Evolutionary conservation across 2,113 vertebrate genomes (phyloP).

Genomic region (Mola mola): DNA sequence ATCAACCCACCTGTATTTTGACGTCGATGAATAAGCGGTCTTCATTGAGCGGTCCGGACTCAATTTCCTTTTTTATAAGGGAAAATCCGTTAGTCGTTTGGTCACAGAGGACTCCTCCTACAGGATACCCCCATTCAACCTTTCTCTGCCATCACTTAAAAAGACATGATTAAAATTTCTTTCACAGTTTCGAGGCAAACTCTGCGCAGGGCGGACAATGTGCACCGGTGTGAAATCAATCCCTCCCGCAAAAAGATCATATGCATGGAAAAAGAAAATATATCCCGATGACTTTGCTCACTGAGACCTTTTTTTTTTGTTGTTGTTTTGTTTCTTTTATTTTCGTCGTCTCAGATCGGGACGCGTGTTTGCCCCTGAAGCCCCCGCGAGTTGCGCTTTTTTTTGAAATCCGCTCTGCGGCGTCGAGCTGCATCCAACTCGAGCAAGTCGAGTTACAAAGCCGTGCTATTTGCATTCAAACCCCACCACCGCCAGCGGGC

Average conservation of each 20-base stretch:
- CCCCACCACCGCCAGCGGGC: slow-evolving; percentile 64
- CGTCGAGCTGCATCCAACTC: slow-evolving; percentile 76
- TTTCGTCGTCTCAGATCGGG: slow-evolving; percentile 25
- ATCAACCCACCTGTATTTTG: slow-evolving; percentile 67
- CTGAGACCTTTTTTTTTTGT: slow-evolving; percentile 15
- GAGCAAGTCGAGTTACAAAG: slow-evolving; percentile 50
- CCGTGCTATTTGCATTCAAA: slow-evolving; percentile 77
- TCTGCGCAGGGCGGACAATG: slow-evolving; percentile 6
- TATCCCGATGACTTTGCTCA: slow-evolving; percentile 22
- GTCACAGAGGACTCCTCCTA: slow-evolving; percentile 74
- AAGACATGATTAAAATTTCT: slow-evolving; percentile 45
- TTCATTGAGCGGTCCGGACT: slow-evolving; percentile 51
- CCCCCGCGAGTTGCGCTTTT: slow-evolving; percentile 63
- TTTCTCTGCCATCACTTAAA: slow-evolving; percentile 57
- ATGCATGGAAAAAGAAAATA: slow-evolving; percentile 1
- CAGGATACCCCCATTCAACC: slow-evolving; percentile 59
- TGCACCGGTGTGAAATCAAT: slow-evolving; percentile 17
- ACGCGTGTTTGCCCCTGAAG: slow-evolving; percentile 38
- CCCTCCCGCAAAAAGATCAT: slow-evolving; percentile 2
- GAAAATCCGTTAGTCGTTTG: slow-evolving; percentile 74
- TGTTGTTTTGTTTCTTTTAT: slow-evolving; percentile 11
- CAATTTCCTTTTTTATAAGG: slow-evolving; percentile 73
- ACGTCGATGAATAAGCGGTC: slow-evolving; percentile 26
- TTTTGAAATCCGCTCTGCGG: slow-evolving; percentile 74
- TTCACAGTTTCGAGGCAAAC: slow-evolving; percentile 20